phyloP scores from a whole-genome alignment of 2,113 vertebrate genomes.

The Emydura subglobosa region DNA sequence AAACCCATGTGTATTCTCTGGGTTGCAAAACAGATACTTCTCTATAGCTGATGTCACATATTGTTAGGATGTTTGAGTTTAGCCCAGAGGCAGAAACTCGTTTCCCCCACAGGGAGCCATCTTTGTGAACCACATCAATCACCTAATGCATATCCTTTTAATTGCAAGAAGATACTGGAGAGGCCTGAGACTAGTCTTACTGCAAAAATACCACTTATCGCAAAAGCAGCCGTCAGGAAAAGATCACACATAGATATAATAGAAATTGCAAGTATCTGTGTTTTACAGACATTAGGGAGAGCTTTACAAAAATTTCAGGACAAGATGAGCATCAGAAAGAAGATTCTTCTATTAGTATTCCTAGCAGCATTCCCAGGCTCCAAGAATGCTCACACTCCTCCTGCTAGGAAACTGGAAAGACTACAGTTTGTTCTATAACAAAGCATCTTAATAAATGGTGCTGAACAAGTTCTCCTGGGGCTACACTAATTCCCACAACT shows the following conservation, averaged over 20 bases:
- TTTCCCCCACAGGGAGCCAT: background rate
- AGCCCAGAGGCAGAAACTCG: background rate
- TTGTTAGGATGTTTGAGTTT: background rate
- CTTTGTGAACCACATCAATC: background rate
- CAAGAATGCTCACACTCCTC: background rate
- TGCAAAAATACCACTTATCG: conserved; percentile 3
- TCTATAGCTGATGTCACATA: background rate
- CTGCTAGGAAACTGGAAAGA: conserved; percentile 1
- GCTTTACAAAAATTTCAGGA: conserved; percentile 44
- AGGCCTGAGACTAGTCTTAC: background rate
- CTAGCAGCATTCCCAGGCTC: background rate
- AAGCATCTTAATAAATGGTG: conserved; percentile 41
- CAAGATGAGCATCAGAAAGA: conserved; percentile 29
- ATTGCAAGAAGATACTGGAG: conserved; percentile 28
- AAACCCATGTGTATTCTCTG: background rate
- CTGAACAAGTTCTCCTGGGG: conserved; percentile 32
- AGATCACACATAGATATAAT: background rate
- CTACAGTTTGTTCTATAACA: conserved; percentile 12
- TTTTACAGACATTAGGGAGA: background rate
- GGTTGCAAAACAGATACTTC: background rate
- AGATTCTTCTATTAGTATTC: conserved; percentile 57
- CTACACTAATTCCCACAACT: conserved; percentile 49
- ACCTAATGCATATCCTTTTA: conserved; percentile 29
- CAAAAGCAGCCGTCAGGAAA: conserved; percentile 3
- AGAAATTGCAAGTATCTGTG: background rate